Percentiles rank a stretch among this genome's conserved stretches.
Conservation (phyloP, 2,797 vertebrate species). For the Champsocephalus gunnari region DNA sequence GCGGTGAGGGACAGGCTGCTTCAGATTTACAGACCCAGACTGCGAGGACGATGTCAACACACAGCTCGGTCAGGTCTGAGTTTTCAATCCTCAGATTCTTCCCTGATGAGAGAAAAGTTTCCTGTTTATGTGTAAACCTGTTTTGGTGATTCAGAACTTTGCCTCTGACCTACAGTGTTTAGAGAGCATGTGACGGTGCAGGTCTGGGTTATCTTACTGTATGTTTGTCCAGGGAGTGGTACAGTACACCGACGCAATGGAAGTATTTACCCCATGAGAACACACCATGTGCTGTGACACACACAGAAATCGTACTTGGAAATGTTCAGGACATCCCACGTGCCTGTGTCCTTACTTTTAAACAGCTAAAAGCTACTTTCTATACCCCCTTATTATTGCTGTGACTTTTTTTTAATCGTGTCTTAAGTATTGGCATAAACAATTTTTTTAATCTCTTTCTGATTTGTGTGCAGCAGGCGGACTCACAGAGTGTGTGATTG, state of each 20-base stretch:
- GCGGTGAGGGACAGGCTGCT: conserved; percentile 50
- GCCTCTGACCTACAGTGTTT: conserved; percentile 30
- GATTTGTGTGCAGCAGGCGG: not conserved
- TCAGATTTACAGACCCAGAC: conserved; percentile 72
- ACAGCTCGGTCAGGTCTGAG: conserved; percentile 62
- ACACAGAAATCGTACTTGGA: conserved; percentile 5
- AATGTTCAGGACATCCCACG: conserved; percentile 27
- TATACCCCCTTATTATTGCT: not conserved
- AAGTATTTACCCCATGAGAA: conserved; percentile 81
- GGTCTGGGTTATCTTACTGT: conserved; percentile 61
- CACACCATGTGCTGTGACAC: conserved; percentile 69
- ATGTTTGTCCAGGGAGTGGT: conserved; percentile 85
- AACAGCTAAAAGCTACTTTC: not conserved
- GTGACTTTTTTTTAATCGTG: not conserved
- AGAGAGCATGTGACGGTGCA: conserved; percentile 52
- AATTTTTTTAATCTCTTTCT: too few species aligned
- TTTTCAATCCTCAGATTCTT: conserved; percentile 66
- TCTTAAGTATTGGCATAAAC: not conserved
- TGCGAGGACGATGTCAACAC: conserved; percentile 49
- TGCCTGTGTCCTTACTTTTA: conserved; percentile 1
- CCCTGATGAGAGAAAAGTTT: conserved; percentile 60
- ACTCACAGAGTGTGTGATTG: conserved; percentile 79
- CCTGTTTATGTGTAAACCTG: not conserved
- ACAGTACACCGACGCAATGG: conserved; percentile 56
- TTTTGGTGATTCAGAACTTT: conserved; percentile 8